Evolutionary conservation across 2,113 vertebrate species (phyloP), one percentile per base, ranked within the genome.

Genomic region (Tringa solitaria): DNA sequence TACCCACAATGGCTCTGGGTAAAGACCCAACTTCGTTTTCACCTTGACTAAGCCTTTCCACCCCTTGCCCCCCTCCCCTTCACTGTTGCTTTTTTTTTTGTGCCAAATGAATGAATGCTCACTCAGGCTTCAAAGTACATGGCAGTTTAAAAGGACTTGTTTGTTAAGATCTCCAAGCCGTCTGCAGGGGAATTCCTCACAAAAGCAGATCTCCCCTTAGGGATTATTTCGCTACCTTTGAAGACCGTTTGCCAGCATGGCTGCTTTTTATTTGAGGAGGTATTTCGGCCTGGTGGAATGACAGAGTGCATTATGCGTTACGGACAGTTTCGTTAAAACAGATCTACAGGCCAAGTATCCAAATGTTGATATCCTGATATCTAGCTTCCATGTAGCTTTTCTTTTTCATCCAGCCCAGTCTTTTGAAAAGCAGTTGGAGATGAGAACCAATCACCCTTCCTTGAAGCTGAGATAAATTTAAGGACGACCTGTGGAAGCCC

Each of bases 231-330:
- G 3, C 76, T 96, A 67, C 84, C 93, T 93, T 92, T 91, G 84
- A 97, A 96, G 90, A 26, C 5, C 23, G 5, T 72, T 95, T 67
- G 56, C 78, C 93, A 94, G 67, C 50, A 45, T 90, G 83, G 94
- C 90, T 96, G 95, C 77, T 93, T 95, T 96, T 94, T 93, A 96
- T 93, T 93, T 89, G 91, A 77, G 73, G 91, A 93, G 76, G 88
- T 95, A 89, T 95, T 97, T 87, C 53, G 90, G 70, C 76, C 87
- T n/a, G 67, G 74, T 84, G 84, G 93, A 90, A 90, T 75, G 68
- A 63, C 0, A 3, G 77, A 68, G 53, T 53, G 56, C 64, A 15
- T 75, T 60, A 65, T 3, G 0, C 1, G 0, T 72, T 61, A 54
- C 0, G 12, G 63, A 63, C 39, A 24, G 53, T 70, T 72, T 24